A percentile compares a stretch with the other conserved stretches of the same genome.
Conservation (phyloP, 2,113 vertebrate species). For the Piaya cayana region DNA sequence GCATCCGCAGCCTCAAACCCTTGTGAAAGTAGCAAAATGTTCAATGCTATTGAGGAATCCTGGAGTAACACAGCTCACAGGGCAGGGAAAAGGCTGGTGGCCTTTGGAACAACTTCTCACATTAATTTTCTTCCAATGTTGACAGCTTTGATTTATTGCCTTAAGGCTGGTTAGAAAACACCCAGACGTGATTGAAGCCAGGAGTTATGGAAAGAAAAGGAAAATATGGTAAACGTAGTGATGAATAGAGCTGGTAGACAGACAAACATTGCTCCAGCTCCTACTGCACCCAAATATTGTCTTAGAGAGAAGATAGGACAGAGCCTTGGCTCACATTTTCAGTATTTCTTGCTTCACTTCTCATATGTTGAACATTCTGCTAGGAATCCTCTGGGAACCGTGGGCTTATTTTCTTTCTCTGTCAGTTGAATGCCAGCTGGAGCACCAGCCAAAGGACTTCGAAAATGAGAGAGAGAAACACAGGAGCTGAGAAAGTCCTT, state of each 20-base stretch:
- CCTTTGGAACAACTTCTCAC: conserved; percentile 72
- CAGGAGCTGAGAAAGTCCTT: neutral
- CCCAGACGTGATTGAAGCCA: conserved; percentile 66
- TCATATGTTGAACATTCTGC: neutral
- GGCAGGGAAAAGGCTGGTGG: conserved; percentile 53
- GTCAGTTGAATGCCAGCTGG: neutral
- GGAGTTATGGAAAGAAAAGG: conserved; percentile 61
- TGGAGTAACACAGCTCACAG: conserved; percentile 24
- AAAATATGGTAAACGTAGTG: conserved; percentile 47
- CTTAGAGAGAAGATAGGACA: neutral
- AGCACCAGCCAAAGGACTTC: neutral
- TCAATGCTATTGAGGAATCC: conserved; percentile 44
- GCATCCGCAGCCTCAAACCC: neutral
- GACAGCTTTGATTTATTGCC: conserved; percentile 74
- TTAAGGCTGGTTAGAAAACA: conserved; percentile 62
- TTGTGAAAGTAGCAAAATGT: conserved; percentile 27
- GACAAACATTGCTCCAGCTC: conserved; percentile 3
- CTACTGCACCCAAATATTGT: neutral
- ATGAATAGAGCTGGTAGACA: conserved; percentile 37
- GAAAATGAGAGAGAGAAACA: neutral
- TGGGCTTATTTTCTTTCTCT: neutral
- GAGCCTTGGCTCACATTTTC: neutral
- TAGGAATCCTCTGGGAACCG: neutral
- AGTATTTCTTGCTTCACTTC: neutral
- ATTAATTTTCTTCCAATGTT: conserved; percentile 68